Evolutionary conservation across 2,113 vertebrate genomes (phyloP).

Genomic region (Apistogramma diplotaenia): DNA sequence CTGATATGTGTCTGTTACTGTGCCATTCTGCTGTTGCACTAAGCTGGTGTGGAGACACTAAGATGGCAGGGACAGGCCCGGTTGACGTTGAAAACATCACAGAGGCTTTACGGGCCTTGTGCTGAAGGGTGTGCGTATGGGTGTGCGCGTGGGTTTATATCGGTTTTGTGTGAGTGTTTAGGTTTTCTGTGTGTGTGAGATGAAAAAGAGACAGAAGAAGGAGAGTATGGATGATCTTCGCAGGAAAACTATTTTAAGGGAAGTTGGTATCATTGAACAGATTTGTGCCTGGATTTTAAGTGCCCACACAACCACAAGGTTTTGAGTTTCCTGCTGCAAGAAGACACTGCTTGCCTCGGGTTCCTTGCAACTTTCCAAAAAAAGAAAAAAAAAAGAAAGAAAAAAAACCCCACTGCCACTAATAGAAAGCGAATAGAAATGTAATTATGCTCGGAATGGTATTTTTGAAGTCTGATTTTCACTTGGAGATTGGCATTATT

Average conservation of each 20-base stretch:
- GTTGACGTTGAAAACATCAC: conserved; percentile 39
- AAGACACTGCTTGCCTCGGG: neutral
- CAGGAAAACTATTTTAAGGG: neutral
- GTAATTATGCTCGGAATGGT: neutral
- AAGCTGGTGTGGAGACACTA: conserved; percentile 60
- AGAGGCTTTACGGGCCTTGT: conserved; percentile 14
- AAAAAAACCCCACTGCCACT: too few relatives aligned
- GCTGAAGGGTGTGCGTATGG: neutral
- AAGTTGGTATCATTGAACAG: neutral
- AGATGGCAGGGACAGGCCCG: conserved; percentile 61
- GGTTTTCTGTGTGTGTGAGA: neutral
- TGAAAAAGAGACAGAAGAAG: conserved; percentile 6
- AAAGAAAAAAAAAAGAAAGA: neutral
- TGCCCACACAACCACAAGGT: neutral
- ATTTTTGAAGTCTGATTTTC: conserved; percentile 5
- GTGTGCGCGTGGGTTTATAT: neutral
- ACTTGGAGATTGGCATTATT: conserved; percentile 4
- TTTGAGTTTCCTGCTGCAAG: conserved; percentile 10
- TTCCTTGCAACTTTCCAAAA: neutral
- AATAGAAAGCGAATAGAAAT: neutral
- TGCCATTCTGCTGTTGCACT: conserved; percentile 47
- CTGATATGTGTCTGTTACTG: conserved; percentile 60
- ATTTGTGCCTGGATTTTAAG: neutral
- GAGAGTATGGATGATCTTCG: conserved; percentile 4
- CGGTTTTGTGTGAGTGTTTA: neutral